These are phyloP conservation scores for Trachelipus rathkii DNA, from an alignment of 1,140 invertebrate genomes.

Conservation along the genomic window DNA sequence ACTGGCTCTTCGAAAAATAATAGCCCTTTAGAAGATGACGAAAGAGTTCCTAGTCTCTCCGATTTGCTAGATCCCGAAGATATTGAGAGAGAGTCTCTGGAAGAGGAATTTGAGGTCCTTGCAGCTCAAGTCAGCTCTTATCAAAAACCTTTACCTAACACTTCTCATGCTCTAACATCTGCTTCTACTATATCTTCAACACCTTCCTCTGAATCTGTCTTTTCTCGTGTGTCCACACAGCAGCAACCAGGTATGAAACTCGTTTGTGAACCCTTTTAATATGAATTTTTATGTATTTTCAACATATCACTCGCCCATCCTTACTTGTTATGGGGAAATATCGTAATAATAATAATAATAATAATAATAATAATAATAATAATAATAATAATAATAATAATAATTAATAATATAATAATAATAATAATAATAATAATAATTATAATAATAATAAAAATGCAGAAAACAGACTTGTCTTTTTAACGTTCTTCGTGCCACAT, in stretches of 20 bases:
- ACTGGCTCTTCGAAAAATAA: slow-evolving; percentile 30
- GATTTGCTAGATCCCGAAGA: slow-evolving; percentile 44
- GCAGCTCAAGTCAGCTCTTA: slow-evolving; percentile 34
- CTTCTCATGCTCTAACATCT: slow-evolving; percentile 29
- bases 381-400: too few species aligned
- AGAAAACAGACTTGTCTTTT: too few species aligned
- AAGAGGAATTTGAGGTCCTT: slow-evolving; percentile 43
- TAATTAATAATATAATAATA: too few species aligned
- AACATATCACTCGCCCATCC: not conserved
- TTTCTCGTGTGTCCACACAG: slow-evolving; percentile 31
- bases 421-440: too few species aligned
- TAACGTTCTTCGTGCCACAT: too few species aligned
- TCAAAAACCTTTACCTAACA: slow-evolving; percentile 28
- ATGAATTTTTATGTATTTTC: too few species aligned
- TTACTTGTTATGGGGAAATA: too few species aligned
- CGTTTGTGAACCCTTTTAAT: slow-evolving; percentile 35
- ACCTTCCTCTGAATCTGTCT: slow-evolving; percentile 24
- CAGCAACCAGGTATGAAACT: slow-evolving; percentile 40
- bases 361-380: too few species aligned
- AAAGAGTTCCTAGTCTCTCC: slow-evolving; percentile 36
- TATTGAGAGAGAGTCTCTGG: slow-evolving; percentile 40
- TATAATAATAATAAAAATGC: too few species aligned
- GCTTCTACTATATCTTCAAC: slow-evolving; percentile 17
- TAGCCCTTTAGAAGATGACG: slow-evolving; percentile 35
- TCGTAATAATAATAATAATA: too few species aligned